Evolutionary conservation across 2,888 invertebrate genomes (phyloP), one percentile per base, ranked within the genome.

Genomic region (Dicycla oo): DNA sequence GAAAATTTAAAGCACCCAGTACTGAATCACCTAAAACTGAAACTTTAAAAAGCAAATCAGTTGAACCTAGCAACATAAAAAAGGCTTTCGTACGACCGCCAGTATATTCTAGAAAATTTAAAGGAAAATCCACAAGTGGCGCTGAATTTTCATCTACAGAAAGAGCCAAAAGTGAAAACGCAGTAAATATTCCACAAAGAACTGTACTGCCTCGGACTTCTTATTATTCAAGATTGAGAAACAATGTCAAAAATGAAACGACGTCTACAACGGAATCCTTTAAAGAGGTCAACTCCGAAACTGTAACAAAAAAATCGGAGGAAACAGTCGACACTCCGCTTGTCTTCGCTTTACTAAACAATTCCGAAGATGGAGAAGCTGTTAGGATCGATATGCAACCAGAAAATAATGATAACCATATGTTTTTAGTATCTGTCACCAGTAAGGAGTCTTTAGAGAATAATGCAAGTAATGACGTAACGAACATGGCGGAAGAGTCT

Each of bases 371-470:
- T 70, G 88, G 73, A 38, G 83, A 85, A 56, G 80, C 78, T 63
- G 80, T 82, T 8, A 78, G 81, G 66, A 83, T 76, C 60, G 75
- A 71, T 23, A 75, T 81, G 69, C 82, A 86, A 65, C 73, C 75
- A 49, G 89, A 88, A 53, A 86, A 85, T 58, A 83, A 87, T 23
- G 86, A 87, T 23, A 86, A 84, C 53, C 90, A 91, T 69, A 88
- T 91, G 82, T 94, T 94, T 84, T 82, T 94, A 38, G 92, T 94
- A 73, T 87, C 92, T 40, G 91, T 95, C 3, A 93, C 89, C 23
- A 94, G 93, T 75, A 95, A 92, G 79, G 95, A 95, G 84, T 94
- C 94, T 3, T 80, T 86, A 61, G 94, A 95, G 85, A 93, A 87
- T 56, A 90, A 88, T 64, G 87, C 88, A 47, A 62, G 11, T 18